A percentile compares a stretch with the other conserved stretches of the same genome.
Evolutionary conservation across 2,113 vertebrate genomes (phyloP).

Genomic region (Melanerpes formicivorus): DNA sequence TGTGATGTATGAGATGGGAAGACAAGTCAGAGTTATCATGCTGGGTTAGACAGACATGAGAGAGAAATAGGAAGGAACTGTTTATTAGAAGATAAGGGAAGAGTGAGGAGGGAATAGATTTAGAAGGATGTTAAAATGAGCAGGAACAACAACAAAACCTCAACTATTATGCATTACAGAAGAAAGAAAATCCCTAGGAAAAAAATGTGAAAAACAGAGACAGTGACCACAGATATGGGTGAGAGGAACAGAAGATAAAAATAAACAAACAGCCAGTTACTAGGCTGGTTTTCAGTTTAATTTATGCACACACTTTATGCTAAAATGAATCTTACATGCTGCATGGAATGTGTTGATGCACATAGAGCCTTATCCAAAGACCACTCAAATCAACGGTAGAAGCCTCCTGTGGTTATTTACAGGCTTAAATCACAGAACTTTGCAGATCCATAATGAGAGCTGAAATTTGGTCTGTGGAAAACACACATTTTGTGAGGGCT

Average conservation of each 20-base stretch:
- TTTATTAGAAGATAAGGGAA: background rate
- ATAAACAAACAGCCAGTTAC: slow-evolving; percentile 9
- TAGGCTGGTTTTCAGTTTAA: slow-evolving; percentile 22
- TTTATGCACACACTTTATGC: slow-evolving; percentile 48
- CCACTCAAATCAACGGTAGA: slow-evolving; percentile 12
- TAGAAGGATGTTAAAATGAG: background rate
- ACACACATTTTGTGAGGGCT: background rate
- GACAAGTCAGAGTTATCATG: background rate
- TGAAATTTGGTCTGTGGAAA: background rate
- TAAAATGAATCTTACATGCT: slow-evolving; percentile 60
- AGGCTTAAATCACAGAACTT: slow-evolving; percentile 1
- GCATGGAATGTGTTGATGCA: background rate
- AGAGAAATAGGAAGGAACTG: background rate
- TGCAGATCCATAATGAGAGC: background rate
- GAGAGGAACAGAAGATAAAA: slow-evolving; percentile 27
- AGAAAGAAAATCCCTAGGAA: background rate
- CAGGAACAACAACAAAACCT: background rate
- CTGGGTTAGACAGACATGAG: background rate
- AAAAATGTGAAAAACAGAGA: background rate
- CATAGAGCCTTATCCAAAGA: slow-evolving; percentile 31
- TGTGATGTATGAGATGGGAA: background rate
- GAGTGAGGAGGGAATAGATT: background rate
- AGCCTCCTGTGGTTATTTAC: slow-evolving; percentile 39
- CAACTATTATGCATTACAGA: background rate
- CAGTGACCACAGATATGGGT: background rate